These are phyloP conservation scores for Parus major DNA, from an alignment of 2,113 vertebrate genomes.

Conservation along the genomic window DNA sequence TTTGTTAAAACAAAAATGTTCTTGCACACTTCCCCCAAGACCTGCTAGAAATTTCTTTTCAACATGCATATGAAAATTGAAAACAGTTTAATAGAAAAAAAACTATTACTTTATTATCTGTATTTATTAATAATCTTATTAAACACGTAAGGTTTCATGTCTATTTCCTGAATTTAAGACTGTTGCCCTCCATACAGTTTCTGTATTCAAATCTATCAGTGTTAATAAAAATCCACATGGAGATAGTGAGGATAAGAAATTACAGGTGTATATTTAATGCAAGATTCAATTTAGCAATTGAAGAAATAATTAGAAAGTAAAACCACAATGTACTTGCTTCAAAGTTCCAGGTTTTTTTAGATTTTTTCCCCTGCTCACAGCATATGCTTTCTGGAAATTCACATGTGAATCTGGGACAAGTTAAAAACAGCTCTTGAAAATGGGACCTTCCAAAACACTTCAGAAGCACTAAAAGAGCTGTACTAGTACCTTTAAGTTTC, in stretches of 20 bases:
- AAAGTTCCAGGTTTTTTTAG: not conserved
- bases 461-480: not conserved
- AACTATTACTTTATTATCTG: not conserved
- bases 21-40: not conserved
- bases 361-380: fast-evolving
- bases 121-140: not conserved
- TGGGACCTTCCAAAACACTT: not conserved
- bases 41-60: not conserved
- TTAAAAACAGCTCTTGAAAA: not conserved
- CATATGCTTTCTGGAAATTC: not conserved
- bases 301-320: not conserved
- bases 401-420: not conserved
- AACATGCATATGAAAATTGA: not conserved
- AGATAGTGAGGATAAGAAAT: not conserved
- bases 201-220: not conserved
- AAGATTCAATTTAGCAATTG: not conserved
- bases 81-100: not conserved
- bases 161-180: not conserved
- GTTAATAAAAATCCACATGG: not conserved
- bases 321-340: not conserved
- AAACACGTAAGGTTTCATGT: not conserved
- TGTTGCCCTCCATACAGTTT: not conserved
- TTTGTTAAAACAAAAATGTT: not conserved
- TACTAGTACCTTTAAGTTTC: not conserved
- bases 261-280: not conserved